Evolutionary conservation across 1,140 invertebrate species (phyloP), one percentile per base, ranked within the genome.

Genomic region (Saccostrea cuccullata): DNA sequence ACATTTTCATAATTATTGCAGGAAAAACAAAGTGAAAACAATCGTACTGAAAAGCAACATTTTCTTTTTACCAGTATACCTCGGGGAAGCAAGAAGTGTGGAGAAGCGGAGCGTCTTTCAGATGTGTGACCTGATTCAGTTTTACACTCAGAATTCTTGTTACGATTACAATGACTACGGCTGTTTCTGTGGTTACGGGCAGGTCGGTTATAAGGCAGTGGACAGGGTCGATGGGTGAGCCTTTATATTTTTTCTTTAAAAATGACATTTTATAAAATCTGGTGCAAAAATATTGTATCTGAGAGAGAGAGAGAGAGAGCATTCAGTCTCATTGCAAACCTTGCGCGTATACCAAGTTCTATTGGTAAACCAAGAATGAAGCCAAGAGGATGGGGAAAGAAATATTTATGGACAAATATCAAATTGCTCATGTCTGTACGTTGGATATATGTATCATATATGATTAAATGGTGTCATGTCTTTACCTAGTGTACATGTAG

Each of bases 161-260:
- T 82, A 87, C 0, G 88, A 90, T 73, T 91, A 90, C 87, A 91
- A 92, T 84, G 89, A 91, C 82, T 93, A 93, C 87, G 92, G 92
- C 11, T 93, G 92, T 87, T 93, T 91, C 89, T 93, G 92, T 89
- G 92, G 92, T 0, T 88, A 91, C 55, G 92, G 92, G 9, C 91
- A 91, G n/a, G 82, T 77, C 13, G 86, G 85, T 0, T 30, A 36
- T 4, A 89, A 90, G 77, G 89, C 89, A 3, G 64, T 92, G 5
- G 92, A 93, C 47, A 86, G 84, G 11, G 85, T 90, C 0, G 92
- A 93, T 82, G 84, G 60, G 92, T 92, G 88, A 88, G 90, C 8
- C 1, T 0, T 20, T n/a, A 64, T 3, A 20, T 64, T 47, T 47
- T 36, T 36, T 36, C 40, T 47, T n/a, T n/a, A n/a, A n/a, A n/a